Percentiles rank a stretch among this genome's conserved stretches.
These are phyloP conservation scores for Neolamprologus sp. DNA, from an alignment of 2,113 vertebrate genomes.

Conservation along the genomic window DNA sequence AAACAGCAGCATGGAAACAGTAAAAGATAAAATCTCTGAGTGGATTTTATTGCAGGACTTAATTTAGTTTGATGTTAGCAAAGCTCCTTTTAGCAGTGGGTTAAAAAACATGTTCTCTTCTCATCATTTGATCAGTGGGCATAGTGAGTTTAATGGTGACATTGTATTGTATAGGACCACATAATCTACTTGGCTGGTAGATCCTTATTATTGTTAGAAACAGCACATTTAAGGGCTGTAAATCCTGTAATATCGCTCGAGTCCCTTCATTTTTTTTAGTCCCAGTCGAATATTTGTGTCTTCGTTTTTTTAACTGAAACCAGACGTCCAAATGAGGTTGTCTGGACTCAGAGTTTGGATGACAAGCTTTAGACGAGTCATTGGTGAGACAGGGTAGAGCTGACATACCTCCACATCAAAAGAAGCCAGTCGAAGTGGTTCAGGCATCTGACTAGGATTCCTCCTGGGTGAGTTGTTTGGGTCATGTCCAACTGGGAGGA, in stretches of 20 bases:
- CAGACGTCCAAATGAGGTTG: background rate
- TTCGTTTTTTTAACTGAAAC: background rate
- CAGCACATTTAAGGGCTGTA: background rate
- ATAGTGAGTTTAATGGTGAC: background rate
- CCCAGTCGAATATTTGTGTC: fast-evolving
- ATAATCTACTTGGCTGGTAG: background rate
- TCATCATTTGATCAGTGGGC: background rate
- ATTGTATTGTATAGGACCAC: background rate
- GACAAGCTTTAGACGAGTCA: background rate
- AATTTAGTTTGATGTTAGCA: background rate
- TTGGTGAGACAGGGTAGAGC: background rate
- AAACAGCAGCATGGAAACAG: background rate
- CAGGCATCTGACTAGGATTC: background rate
- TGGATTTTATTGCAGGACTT: background rate
- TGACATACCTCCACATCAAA: background rate
- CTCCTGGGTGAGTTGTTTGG: background rate
- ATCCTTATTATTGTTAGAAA: background rate
- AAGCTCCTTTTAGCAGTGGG: background rate
- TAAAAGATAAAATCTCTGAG: background rate
- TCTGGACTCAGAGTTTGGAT: background rate
- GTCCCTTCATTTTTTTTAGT: background rate
- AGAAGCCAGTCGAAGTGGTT: background rate
- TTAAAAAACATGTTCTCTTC: background rate
- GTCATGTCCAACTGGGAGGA: background rate
- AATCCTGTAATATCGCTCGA: background rate